Evolutionary conservation across 1,140 invertebrate species (phyloP).

Genomic region (Papilio aristodemus): DNA sequence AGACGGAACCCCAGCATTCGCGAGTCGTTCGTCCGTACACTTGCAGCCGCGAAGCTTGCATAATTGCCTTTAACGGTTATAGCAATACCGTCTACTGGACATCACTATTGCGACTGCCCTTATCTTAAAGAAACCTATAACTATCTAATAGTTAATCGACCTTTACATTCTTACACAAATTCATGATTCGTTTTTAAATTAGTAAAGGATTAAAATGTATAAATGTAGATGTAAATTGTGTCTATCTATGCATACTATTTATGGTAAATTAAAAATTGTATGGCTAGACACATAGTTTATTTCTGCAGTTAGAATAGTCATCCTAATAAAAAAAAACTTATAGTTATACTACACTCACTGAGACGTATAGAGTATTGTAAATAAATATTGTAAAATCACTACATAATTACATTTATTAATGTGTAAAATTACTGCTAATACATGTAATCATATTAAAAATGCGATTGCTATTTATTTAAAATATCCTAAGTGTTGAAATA

Average conservation of each 20-base stretch:
- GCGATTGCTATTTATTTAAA: background rate
- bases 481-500: background rate
- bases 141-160: slow-evolving; percentile 22
- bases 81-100: slow-evolving; percentile 38
- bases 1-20: slow-evolving; percentile 51
- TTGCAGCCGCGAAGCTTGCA: slow-evolving; percentile 68
- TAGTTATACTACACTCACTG: no score
- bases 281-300: no score
- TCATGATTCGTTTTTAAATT: background rate
- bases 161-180: slow-evolving; percentile 31
- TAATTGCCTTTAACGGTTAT: slow-evolving; percentile 68
- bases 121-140: slow-evolving; percentile 25
- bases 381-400: no score
- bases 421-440: no score
- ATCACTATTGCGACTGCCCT: slow-evolving; percentile 10
- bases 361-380: no score
- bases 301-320: no score
- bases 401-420: no score
- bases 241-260: no score
- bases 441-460: background rate
- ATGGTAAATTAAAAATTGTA: no score
- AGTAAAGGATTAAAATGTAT: background rate
- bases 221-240: no score
- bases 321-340: no score
- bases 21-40: slow-evolving; percentile 50